A percentile compares a stretch with the other conserved stretches of the same genome.
These are phyloP conservation scores for Invenusta paracnida DNA, from an alignment of 2,888 invertebrate genomes.

Conservation along the genomic window DNA sequence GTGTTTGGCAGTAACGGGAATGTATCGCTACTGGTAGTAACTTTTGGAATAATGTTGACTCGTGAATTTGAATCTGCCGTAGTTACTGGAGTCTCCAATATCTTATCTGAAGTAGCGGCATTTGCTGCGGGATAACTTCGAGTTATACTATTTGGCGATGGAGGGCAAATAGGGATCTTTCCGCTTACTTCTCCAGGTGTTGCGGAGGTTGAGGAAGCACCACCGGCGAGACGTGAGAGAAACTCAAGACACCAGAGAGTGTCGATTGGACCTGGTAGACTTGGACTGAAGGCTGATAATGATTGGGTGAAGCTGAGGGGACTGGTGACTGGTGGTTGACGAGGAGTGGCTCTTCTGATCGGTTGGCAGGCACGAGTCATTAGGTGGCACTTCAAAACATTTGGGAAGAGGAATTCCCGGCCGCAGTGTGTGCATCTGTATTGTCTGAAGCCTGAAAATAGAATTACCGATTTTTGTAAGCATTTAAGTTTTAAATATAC, in stretches of 20 bases:
- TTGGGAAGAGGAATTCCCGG: constrained; percentile 31
- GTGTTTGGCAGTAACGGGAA: background rate
- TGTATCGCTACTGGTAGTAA: background rate
- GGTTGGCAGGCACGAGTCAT: background rate
- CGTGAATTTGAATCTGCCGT: background rate
- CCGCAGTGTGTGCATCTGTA: constrained; percentile 10
- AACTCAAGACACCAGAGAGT: background rate
- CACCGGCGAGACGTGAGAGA: background rate
- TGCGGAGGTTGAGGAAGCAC: background rate
- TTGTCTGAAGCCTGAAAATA: constrained; percentile 17
- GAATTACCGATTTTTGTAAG: no score
- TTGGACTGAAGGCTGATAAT: background rate
- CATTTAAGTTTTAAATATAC: no score
- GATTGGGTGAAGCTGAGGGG: background rate
- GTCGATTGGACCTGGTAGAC: background rate
- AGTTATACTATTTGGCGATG: no score
- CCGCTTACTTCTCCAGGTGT: background rate
- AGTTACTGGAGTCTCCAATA: background rate
- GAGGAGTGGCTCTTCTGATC: background rate
- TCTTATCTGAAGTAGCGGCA: no score
- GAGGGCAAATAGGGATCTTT: background rate
- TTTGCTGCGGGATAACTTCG: no score
- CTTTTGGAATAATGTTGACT: no score
- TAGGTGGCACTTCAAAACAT: constrained; percentile 33
- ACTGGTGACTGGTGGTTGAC: background rate